Conservation (phyloP, 2,888 invertebrate genomes). For the Tridacna gigas region DNA sequence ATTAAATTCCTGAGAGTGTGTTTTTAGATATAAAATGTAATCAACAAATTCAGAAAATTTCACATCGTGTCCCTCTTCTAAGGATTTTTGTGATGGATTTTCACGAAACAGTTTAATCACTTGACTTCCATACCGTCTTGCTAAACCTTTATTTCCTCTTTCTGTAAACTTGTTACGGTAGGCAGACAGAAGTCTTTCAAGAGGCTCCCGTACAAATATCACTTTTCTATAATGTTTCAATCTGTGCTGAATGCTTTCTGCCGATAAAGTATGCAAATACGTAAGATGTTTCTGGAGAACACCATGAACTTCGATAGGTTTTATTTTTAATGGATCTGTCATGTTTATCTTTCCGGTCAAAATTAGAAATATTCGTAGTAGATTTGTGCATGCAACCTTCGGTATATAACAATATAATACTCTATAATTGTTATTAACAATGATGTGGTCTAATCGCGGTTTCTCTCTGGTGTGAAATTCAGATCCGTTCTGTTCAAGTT, state of each 20-base stretch:
- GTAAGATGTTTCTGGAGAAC: background rate
- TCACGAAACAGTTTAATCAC: background rate
- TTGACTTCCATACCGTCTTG: background rate
- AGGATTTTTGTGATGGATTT: slow-evolving; percentile 1
- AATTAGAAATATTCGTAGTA: slow-evolving; percentile 89
- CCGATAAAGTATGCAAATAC: slow-evolving; percentile 37
- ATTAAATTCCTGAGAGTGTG: background rate
- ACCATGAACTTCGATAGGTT: background rate
- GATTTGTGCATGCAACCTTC: slow-evolving; percentile 96
- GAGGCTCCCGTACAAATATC: slow-evolving; percentile 94
- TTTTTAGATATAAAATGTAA: background rate
- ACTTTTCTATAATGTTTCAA: slow-evolving; percentile 93
- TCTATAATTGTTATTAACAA: slow-evolving; percentile 92
- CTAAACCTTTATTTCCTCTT: background rate
- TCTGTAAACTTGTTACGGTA: background rate
- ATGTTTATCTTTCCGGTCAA: background rate
- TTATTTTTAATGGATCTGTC: background rate
- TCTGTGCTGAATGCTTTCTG: slow-evolving; percentile 88
- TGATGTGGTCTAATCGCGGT: slow-evolving; percentile 58
- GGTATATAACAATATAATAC: slow-evolving; percentile 97
- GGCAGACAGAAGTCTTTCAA: slow-evolving; percentile 85
- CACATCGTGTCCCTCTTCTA: background rate
- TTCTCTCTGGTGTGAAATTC: slow-evolving; percentile 42
- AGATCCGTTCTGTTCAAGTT: slow-evolving; percentile 27
- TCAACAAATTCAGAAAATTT: background rate